Conservation (phyloP, 2,113 vertebrate genomes). For the Uria lomvia region DNA sequence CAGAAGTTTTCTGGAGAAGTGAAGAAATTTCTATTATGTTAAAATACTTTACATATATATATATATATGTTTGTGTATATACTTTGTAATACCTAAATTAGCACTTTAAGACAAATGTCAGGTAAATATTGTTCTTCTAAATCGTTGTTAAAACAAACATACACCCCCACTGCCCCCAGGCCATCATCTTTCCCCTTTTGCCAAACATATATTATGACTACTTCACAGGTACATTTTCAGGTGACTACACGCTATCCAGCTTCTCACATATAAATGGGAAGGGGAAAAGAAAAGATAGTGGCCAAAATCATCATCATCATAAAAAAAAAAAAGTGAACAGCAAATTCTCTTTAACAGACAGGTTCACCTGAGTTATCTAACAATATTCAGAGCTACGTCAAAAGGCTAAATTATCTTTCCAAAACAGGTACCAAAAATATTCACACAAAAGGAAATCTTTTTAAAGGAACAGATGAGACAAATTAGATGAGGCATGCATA, state of each 20-base stretch:
- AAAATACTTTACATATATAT: neutral
- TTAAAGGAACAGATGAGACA: slow-evolving; percentile 69
- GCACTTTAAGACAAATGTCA: neutral
- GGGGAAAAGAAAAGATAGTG: slow-evolving; percentile 60
- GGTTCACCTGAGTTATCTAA: slow-evolving; percentile 45
- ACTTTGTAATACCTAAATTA: neutral
- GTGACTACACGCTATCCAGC: slow-evolving; percentile 59
- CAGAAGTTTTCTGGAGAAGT: neutral
- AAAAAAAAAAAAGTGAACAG: slow-evolving; percentile 54
- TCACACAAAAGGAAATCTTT: slow-evolving; percentile 63
- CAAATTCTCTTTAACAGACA: slow-evolving; percentile 42
- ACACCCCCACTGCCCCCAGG: neutral
- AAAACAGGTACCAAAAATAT: slow-evolving; percentile 62
- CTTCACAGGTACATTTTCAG: slow-evolving; percentile 48
- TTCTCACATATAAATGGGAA: slow-evolving; percentile 61
- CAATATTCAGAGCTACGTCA: slow-evolving; percentile 45
- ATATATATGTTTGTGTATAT: slow-evolving; percentile 39
- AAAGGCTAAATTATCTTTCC: slow-evolving; percentile 53
- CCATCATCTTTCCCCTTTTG: neutral
- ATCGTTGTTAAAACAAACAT: neutral
- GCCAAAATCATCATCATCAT: slow-evolving; percentile 28
- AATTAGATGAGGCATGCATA: slow-evolving; percentile 80
- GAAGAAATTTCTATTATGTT: neutral
- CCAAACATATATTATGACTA: neutral
- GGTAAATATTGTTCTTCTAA: neutral